Base-by-base conservation (phyloP, 2,888 invertebrate species). In the Meiosimyza platycephala region DNA sequence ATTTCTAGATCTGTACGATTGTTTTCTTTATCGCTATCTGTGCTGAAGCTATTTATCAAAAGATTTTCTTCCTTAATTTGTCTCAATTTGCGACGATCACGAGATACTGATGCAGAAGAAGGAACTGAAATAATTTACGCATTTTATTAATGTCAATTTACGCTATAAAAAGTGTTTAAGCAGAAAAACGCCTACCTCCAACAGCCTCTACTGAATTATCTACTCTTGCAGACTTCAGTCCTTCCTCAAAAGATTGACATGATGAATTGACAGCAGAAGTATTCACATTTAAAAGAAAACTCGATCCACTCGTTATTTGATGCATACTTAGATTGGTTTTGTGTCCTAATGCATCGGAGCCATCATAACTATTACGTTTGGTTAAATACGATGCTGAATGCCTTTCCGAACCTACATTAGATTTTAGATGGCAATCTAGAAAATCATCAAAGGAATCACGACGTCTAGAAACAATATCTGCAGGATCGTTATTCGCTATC, bases 391-490 rank as follows among this genome's bases (percentile, higher is more conserved):
- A 80, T 9, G 81, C 81, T 0, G 83, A 82, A 63, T 81, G 79
- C 48, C 83, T 83, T 47, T 85, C 84, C 40, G 82, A 77, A 1
- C 76, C 74, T 15, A 80, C 80, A 67, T 77, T 79, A 1, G 80
- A 78, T 40, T 40, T 40, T 40, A 9, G 40, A 65, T 83, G 83
- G 59, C 81, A 81, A 73, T 86, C 86, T 1, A 86, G 71, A 67
- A 86, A 86, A 72, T 86, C 86, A 73, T 81, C 83, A 73, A 86
- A 86, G 0, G 86, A 86, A 76, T 86, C 86, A 0, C 86, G 80
- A 7, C 79, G 79, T 12, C 73, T 75, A 0, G 79, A 77, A 4
- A 64, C 52, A 6, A 18, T 59, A 1, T 75, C 71, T 3, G 59
- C 62, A 55, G 72, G n/a, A 1, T 62, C 0, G 74, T 78, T 80